A percentile compares a stretch with the other conserved stretches of the same genome.
phyloP scores from a whole-genome alignment of 1,140 invertebrate species.

The Cotesia chilonis region DNA sequence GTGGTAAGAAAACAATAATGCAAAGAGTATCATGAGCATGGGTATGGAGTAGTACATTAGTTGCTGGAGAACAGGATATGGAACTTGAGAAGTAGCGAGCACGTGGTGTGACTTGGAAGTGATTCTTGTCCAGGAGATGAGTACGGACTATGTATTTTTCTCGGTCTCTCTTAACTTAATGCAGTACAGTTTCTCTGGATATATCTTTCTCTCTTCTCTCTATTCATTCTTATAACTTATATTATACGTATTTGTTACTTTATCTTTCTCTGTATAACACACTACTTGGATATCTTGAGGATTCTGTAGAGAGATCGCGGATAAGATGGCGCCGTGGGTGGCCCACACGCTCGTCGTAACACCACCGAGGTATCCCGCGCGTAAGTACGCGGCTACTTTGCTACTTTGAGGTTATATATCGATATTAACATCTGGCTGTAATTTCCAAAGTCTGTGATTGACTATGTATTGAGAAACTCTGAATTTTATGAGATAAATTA shows the following conservation, averaged over 20 bases:
- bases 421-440: no score
- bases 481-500: no score
- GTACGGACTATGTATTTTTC: conserved; percentile 2
- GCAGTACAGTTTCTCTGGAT: no score
- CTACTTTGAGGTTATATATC: not conserved
- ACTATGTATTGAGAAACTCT: no score
- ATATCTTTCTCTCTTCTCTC: no score
- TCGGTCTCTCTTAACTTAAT: no score
- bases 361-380: not conserved
- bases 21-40: not conserved
- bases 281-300: conserved; percentile 2
- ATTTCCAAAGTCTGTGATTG: no score
- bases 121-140: conserved; percentile 14
- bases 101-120: conserved; percentile 8
- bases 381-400: conserved; percentile 2
- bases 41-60: not conserved
- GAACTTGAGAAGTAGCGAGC: conserved; percentile 56
- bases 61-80: conserved; percentile 57
- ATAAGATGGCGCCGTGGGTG: conserved; percentile 17
- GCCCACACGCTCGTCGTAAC: conserved; percentile 11
- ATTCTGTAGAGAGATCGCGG: conserved; percentile 1
- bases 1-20: no score
- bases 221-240: no score
- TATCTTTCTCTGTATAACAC: no score
- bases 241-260: no score